Conservation (phyloP, 2,113 vertebrate genomes). For the Ceyx melanurus region DNA sequence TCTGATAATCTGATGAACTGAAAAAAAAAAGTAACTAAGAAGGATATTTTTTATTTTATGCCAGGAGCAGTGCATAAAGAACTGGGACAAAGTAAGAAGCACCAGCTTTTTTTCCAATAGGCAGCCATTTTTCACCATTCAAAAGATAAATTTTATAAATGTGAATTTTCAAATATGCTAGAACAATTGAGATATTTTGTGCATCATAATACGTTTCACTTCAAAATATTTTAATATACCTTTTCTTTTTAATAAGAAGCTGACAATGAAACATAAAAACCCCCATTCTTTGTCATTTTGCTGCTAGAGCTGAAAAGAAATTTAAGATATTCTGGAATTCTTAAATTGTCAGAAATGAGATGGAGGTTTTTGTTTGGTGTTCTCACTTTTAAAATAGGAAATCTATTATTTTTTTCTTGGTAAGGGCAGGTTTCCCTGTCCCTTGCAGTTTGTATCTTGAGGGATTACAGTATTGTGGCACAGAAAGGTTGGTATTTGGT, state of each 20-base stretch:
- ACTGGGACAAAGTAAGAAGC: background rate
- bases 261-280: background rate
- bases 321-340: background rate
- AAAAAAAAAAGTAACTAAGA: background rate
- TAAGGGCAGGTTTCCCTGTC: background rate
- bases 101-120: background rate
- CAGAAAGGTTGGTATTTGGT: background rate
- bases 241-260: background rate
- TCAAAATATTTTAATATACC: background rate
- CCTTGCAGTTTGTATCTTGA: background rate
- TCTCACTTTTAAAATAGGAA: background rate
- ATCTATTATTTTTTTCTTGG: background rate
- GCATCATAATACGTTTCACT: background rate
- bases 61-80: background rate
- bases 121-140: background rate
- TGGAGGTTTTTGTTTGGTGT: background rate
- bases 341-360: background rate
- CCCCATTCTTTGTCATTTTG: background rate
- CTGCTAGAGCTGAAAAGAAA: background rate
- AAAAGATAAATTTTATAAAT: background rate
- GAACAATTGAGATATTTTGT: background rate
- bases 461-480: background rate
- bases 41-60: background rate
- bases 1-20: background rate
- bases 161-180: background rate